Evolutionary conservation across 2,797 vertebrate species (phyloP).

Genomic region (Ateles fusciceps): DNA sequence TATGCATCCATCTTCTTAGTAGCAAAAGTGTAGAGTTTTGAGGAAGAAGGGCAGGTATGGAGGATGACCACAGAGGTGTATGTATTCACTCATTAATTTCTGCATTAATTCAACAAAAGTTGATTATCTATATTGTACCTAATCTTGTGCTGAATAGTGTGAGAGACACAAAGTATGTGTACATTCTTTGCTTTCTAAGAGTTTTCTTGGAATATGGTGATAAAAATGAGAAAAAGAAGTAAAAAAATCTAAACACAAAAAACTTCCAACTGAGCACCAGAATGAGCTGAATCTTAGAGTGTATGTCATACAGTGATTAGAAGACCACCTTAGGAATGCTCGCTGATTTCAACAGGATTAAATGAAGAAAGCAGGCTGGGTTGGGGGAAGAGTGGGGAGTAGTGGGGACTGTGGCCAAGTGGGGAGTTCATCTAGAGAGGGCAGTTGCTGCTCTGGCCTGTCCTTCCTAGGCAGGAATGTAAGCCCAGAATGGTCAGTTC

Average conservation of each 20-base stretch:
- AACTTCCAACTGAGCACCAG: background rate
- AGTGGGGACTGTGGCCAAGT: background rate
- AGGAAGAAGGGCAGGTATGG: background rate
- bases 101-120: background rate
- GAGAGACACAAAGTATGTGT: background rate
- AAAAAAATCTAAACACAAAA: background rate
- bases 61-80: background rate
- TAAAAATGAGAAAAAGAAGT: conserved; percentile 41
- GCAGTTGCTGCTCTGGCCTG: background rate
- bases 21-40: background rate
- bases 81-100: background rate
- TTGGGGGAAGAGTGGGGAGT: background rate
- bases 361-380: background rate
- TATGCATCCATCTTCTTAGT: conserved; percentile 1
- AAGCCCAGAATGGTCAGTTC: background rate
- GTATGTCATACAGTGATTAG: background rate
- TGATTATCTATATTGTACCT: background rate
- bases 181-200: background rate
- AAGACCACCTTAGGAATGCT: background rate
- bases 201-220: conserved; percentile 16
- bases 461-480: background rate
- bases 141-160: background rate
- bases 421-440: background rate
- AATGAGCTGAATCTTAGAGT: background rate
- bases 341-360: background rate